Evolutionary conservation across 2,113 vertebrate species (phyloP).

Genomic region (Labrus mixtus): DNA sequence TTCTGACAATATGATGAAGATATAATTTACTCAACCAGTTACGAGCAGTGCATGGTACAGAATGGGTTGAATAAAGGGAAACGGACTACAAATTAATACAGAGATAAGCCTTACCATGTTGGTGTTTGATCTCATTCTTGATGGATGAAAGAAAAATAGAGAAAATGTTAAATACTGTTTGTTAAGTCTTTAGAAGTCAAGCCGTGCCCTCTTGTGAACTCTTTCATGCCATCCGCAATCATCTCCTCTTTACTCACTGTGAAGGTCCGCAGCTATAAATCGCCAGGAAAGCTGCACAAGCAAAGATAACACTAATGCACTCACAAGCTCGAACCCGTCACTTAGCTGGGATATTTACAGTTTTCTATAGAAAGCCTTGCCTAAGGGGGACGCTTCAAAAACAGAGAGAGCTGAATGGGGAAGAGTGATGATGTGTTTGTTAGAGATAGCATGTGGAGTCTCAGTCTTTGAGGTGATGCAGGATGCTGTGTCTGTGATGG

Average conservation of each 20-base stretch:
- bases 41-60: not conserved
- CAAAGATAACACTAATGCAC: constrained; percentile 66
- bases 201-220: constrained; percentile 29
- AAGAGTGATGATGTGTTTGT: constrained; percentile 63
- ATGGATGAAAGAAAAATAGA: constrained; percentile 19
- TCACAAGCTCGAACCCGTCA: constrained; percentile 58
- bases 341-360: constrained; percentile 68
- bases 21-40: not conserved
- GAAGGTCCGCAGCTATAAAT: constrained; percentile 57
- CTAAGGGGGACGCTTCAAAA: constrained; percentile 58
- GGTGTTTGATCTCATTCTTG: constrained; percentile 20
- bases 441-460: constrained; percentile 48
- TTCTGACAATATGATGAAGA: not conserved
- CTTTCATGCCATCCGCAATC: constrained; percentile 32
- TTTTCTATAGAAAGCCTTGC: constrained; percentile 46
- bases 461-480: constrained; percentile 52
- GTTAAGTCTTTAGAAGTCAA: constrained; percentile 31
- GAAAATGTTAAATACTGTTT: constrained; percentile 12
- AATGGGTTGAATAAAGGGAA: not conserved
- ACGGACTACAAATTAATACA: constrained; percentile 7
- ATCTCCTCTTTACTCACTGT: constrained; percentile 39
- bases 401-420: constrained; percentile 52
- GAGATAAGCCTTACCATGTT: constrained; percentile 3
- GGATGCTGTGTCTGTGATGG: constrained; percentile 13
- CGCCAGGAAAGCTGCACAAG: constrained; percentile 40